phyloP scores from a whole-genome alignment of 2,113 vertebrate species.

The Myotis yumanensis region DNA sequence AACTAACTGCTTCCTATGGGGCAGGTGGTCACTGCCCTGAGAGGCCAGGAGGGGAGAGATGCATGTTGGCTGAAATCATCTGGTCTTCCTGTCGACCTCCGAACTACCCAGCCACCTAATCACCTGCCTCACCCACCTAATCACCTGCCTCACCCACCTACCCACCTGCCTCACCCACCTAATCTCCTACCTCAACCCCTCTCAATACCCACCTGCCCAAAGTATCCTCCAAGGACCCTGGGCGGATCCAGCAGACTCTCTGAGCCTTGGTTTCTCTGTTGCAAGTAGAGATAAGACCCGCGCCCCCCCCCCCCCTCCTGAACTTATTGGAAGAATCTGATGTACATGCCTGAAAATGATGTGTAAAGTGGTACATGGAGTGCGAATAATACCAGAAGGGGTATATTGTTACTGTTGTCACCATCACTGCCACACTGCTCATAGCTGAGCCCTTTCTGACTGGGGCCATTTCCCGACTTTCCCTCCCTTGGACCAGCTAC shows the following conservation, averaged over 20 bases:
- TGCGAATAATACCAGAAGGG: not conserved
- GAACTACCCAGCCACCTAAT: not conserved
- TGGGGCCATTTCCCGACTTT: not conserved
- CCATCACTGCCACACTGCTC: not conserved
- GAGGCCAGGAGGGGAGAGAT: constrained; percentile 19
- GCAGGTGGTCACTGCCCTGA: constrained; percentile 46
- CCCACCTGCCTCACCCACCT: not conserved
- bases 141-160: not conserved
- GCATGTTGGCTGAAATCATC: not conserved
- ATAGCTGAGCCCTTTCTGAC: not conserved
- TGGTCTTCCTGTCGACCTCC: not conserved
- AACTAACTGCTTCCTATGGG: constrained; percentile 43
- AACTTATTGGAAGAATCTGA: not conserved
- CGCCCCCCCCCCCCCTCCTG: not conserved
- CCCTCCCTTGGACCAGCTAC: not conserved
- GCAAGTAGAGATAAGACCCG: not conserved
- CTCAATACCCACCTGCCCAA: not conserved
- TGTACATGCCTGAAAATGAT: not conserved
- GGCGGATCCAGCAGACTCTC: not conserved
- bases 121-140: not conserved
- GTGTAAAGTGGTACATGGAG: not conserved
- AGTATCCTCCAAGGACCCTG: not conserved
- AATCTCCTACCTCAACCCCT: not conserved
- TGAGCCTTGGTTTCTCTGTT: not conserved
- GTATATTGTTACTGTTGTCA: not conserved